Conservation (phyloP, 2,797 vertebrate species). For the Poecilia gillii region DNA sequence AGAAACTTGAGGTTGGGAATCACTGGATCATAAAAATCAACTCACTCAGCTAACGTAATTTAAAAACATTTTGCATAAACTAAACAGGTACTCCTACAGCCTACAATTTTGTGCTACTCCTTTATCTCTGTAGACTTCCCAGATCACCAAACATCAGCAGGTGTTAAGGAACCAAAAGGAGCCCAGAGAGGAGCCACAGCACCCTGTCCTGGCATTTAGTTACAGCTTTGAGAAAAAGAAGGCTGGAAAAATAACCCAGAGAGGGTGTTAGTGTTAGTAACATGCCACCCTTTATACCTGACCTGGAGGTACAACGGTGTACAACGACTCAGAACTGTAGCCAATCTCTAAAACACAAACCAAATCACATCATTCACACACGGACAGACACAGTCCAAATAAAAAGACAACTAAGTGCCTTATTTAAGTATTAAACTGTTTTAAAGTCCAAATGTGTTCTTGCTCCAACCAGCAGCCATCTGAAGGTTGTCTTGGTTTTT, state of each 20-base stretch:
- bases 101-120: background rate
- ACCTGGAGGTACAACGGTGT: conserved; percentile 73
- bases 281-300: conserved; percentile 61
- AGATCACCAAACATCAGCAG: conserved; percentile 44
- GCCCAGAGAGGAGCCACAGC: conserved; percentile 21
- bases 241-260: conserved; percentile 14
- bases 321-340: conserved; percentile 73
- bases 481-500: background rate
- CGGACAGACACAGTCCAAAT: background rate
- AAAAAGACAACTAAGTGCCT: background rate
- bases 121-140: background rate
- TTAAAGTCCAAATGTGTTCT: background rate
- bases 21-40: conserved; percentile 16
- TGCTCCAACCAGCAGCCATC: background rate
- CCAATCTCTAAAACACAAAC: conserved; percentile 74
- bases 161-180: conserved; percentile 35
- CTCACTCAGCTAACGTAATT: background rate
- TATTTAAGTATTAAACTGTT: background rate
- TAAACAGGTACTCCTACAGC: background rate
- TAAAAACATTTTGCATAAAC: conserved; percentile 6
- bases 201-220: conserved; percentile 29
- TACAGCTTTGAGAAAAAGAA: conserved; percentile 26
- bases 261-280: conserved; percentile 62
- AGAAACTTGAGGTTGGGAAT: conserved; percentile 34
- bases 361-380: conserved; percentile 35